Conservation (phyloP, 2,797 vertebrate genomes). For the Siniperca obscura region DNA sequence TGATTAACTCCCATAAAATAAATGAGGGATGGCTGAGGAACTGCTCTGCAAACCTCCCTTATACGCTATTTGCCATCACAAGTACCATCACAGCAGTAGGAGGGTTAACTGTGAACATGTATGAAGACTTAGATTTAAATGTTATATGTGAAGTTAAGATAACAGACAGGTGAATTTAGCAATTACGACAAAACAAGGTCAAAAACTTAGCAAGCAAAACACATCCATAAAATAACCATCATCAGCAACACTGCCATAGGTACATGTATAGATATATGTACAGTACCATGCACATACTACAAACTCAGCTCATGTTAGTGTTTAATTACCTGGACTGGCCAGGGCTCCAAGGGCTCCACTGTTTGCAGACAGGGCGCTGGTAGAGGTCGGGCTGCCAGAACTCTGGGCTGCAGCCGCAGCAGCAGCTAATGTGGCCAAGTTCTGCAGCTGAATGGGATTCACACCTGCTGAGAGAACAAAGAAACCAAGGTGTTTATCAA, state of each 20-base stretch:
- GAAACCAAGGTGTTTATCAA: conserved; percentile 43
- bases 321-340: conserved; percentile 89
- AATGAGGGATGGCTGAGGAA: conserved; percentile 60
- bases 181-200: conserved; percentile 2
- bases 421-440: conserved; percentile 95
- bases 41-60: no score
- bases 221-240: not conserved
- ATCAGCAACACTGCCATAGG: not conserved
- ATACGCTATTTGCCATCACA: no score
- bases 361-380: conserved; percentile 88
- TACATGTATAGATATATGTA: not conserved
- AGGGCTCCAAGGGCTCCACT: conserved; percentile 85
- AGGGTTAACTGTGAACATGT: conserved; percentile 2
- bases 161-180: not conserved
- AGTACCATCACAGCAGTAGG: conserved; percentile 24
- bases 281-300: not conserved
- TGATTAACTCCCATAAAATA: conserved; percentile 74
- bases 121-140: conserved; percentile 7
- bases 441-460: conserved; percentile 97
- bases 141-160: not conserved
- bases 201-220: conserved; percentile 6
- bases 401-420: conserved; percentile 94
- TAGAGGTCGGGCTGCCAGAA: conserved; percentile 91
- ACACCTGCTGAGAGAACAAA: conserved; percentile 83
- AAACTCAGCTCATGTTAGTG: not conserved